phyloP scores from a whole-genome alignment of 35 echinoderm and acorn worm species.

The Heliocidaris erythrogramma region DNA sequence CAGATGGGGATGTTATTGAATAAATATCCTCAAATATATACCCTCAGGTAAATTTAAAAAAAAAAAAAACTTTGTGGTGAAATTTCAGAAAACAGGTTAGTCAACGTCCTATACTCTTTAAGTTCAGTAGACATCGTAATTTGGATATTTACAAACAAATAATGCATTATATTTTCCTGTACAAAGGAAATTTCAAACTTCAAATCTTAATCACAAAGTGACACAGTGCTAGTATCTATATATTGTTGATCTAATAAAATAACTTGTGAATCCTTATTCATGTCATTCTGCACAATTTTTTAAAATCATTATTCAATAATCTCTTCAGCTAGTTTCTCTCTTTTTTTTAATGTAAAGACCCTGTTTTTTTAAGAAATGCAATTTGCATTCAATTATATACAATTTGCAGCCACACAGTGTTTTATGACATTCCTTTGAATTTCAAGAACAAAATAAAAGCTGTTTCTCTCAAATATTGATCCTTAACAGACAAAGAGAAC shows the following conservation, averaged over 20 bases:
- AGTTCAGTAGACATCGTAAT: not conserved
- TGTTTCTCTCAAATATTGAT: not conserved
- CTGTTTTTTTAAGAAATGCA: constrained; percentile 10
- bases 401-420: constrained; percentile 16
- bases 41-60: not conserved
- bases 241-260: constrained; percentile 6
- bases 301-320: not conserved
- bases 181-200: not conserved
- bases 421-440: constrained; percentile 3
- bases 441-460: constrained; percentile 13
- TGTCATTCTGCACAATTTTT: not conserved
- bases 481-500: not conserved
- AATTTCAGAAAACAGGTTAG: constrained; percentile 2
- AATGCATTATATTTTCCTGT: not conserved
- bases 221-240: constrained; percentile 12
- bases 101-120: constrained; percentile 11
- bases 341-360: constrained; percentile 9
- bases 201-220: not conserved
- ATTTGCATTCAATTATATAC: constrained; percentile 13
- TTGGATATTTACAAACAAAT: constrained; percentile 19
- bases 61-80: not conserved
- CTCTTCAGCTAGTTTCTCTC: not conserved
- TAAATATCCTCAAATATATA: not conserved
- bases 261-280: not conserved
- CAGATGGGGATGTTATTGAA: no score